Conservation (phyloP, 2,888 invertebrate species). For the Pycnomerus fuliginosus region DNA sequence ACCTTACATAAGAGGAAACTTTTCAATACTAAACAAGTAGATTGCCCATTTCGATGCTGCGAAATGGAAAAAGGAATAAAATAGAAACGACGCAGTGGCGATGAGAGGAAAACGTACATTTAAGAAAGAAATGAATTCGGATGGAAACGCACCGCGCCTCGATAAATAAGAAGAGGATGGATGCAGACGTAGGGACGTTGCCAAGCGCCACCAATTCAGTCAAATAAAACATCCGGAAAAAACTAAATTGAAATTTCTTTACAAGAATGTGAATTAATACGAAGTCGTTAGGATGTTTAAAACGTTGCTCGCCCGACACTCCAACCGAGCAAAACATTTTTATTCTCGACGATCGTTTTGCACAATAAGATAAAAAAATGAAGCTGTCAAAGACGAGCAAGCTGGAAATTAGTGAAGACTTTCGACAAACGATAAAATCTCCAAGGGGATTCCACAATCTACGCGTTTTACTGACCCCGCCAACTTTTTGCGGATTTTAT, state of each 20-base stretch:
- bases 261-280: constrained; percentile 36
- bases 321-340: not conserved
- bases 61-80: constrained; percentile 32
- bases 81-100: constrained; percentile 23
- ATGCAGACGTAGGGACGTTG: constrained; percentile 29
- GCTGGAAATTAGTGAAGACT: no score
- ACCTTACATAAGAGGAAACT: constrained; percentile 22
- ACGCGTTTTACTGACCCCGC: no score
- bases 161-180: constrained; percentile 18
- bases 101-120: constrained; percentile 32
- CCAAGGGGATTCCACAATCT: no score
- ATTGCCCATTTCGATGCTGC: constrained; percentile 32
- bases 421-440: no score
- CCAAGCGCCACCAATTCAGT: constrained; percentile 27
- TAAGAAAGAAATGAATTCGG: constrained; percentile 35
- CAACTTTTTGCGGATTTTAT: no score
- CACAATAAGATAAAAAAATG: no score
- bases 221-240: constrained; percentile 35
- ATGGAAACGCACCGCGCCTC: constrained; percentile 29
- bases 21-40: constrained; percentile 32
- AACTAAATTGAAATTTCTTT: constrained; percentile 38
- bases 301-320: constrained; percentile 19
- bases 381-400: no score
- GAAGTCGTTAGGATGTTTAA: constrained; percentile 29
- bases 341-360: no score